Evolutionary conservation across 2,888 invertebrate genomes (phyloP), one percentile per base, ranked within the genome.

Genomic region (Cryptophagus acutangulus): DNA sequence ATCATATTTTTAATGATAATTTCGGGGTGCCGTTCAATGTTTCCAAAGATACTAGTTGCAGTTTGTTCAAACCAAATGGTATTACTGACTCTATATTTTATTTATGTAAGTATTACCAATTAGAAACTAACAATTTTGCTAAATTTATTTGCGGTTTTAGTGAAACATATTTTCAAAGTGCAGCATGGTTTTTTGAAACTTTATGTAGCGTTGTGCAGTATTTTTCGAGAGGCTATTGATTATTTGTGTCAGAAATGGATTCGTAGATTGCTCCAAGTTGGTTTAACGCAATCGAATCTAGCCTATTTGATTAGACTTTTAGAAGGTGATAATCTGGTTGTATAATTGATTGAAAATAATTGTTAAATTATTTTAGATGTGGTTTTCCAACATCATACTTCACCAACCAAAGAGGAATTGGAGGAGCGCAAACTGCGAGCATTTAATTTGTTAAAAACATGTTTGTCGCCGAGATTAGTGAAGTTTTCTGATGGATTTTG

Each of bases 301-400:
- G 76, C 79, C 9, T 74, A 77, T 58, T 68, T 82, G 1, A 73
- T 81, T 34, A 65, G 71, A 41, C 61, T 79, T 44, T 73, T 81
- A 10, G 78, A 81, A 59, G 76, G 81, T 79, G n/a, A n/a, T n/a
- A 57, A 53, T 65, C 17, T 43, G 17, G 30, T 17, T 29, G 13
- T 12, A n/a, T 13, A 31, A 9, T 28, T 30, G 10, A 10, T 5
- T 30, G 4, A 18, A 5, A 9, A 8, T n/a, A 14, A 5, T 4
- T 25, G 26, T 9, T 28, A 5, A 25, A 25, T 24, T 8, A 28
- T 63, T 60, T 31, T 38, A 69, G 70, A 60, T 38, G 62, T 66
- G 14, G 52, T 73, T 45, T 72, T 72, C 48, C 56, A 61, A 15
- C 61, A 61, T 18, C 54, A 57, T 43, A 35, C 45, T n/a, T 47